Conservation (phyloP, 2,113 vertebrate species). For the Varanus komodoensis region DNA sequence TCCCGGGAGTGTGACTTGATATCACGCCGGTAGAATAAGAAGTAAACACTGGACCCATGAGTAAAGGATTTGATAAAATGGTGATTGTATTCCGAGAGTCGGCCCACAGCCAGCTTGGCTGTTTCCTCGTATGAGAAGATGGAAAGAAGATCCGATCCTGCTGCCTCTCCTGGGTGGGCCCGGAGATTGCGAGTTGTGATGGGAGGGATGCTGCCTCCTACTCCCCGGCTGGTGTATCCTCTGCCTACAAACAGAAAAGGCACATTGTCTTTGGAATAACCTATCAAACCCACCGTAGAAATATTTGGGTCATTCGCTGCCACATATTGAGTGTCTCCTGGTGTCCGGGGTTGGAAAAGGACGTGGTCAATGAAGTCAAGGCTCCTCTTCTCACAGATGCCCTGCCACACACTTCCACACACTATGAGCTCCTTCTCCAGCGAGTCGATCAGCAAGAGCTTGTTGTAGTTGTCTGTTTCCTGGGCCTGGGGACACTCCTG, state of each 20-base stretch:
- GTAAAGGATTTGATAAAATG: conserved; percentile 93
- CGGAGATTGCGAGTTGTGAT: conserved; percentile 91
- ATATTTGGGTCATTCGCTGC: conserved; percentile 96
- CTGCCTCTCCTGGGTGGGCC: conserved; percentile 51
- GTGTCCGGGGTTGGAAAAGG: conserved; percentile 87
- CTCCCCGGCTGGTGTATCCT: conserved; percentile 90
- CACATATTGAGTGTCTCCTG: conserved; percentile 95
- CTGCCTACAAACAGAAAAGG: conserved; percentile 93
- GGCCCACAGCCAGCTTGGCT: conserved; percentile 92
- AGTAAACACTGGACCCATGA: conserved; percentile 88
- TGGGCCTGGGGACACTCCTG: conserved; percentile 90
- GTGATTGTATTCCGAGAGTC: conserved; percentile 96
- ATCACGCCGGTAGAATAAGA: conserved; percentile 94
- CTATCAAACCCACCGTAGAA: conserved; percentile 93
- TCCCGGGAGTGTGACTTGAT: conserved; percentile 89
- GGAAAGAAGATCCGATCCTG: conserved; percentile 82
- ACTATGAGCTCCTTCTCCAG: conserved; percentile 89
- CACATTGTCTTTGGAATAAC: conserved; percentile 79
- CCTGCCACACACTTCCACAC: conserved; percentile 94
- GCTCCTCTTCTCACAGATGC: conserved; percentile 92
- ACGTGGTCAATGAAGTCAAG: conserved; percentile 78
- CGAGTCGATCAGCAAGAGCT: conserved; percentile 89
- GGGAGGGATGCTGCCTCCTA: conserved; percentile 90
- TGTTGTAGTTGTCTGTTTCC: conserved; percentile 91
- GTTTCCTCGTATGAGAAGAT: conserved; percentile 98